These are phyloP conservation scores for Athrips mouffetella DNA, from an alignment of 2,888 invertebrate species.

Conservation along the genomic window DNA sequence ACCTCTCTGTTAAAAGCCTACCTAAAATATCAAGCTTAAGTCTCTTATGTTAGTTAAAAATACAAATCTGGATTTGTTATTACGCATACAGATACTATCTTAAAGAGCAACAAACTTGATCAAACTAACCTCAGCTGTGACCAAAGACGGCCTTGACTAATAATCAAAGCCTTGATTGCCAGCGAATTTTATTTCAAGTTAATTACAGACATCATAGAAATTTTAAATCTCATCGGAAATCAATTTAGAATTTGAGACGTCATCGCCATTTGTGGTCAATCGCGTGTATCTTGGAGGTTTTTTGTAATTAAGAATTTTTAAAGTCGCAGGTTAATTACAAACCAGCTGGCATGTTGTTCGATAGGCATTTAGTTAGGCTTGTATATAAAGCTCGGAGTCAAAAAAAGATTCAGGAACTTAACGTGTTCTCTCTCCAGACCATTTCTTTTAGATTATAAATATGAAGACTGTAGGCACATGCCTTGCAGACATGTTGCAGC, in stretches of 20 bases:
- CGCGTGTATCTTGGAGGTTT: background rate
- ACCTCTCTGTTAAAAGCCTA: no score
- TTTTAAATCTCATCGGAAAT: constrained; percentile 8
- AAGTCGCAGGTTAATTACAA: no score
- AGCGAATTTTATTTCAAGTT: background rate
- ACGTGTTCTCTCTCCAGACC: no score
- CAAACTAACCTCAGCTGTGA: background rate
- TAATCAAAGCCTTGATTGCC: background rate
- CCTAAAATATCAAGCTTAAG: no score
- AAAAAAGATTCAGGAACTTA: no score
- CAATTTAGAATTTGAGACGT: background rate
- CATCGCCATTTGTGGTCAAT: constrained; percentile 8
- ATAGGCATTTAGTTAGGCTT: no score
- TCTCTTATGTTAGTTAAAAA: background rate
- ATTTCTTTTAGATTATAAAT: no score
- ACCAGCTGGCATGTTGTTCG: no score
- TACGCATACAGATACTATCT: background rate
- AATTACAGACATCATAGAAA: constrained; percentile 1
- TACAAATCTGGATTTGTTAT: constrained; percentile 4
- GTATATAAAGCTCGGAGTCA: no score
- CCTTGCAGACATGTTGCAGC: no score
- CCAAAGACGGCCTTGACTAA: constrained; percentile 4
- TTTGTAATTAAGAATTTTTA: background rate
- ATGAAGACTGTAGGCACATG: no score
- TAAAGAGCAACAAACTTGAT: constrained; percentile 8